Conservation (phyloP, 2,797 vertebrate genomes). For the Microchirus variegatus region DNA sequence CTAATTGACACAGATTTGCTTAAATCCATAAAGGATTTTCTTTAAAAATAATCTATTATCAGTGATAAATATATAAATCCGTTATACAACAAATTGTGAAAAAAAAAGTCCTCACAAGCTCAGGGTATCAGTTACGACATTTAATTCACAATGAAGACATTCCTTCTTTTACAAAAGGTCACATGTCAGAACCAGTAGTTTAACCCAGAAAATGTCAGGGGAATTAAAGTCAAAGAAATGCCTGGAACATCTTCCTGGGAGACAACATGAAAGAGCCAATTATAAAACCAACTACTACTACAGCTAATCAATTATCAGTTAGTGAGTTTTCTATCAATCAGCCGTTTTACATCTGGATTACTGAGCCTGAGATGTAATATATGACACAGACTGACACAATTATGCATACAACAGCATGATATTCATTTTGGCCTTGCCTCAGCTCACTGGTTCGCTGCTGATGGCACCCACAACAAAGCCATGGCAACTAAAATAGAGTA, state of each 20-base stretch:
- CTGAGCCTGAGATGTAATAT: neutral
- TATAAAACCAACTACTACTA: neutral
- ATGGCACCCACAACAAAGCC: conserved; percentile 35
- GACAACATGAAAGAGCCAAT: neutral
- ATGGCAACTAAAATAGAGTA: conserved; percentile 30
- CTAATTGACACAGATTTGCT: neutral
- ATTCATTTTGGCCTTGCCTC: conserved; percentile 4
- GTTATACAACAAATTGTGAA: conserved; percentile 7
- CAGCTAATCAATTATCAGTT: neutral
- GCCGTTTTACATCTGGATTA: neutral
- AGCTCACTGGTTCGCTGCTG: conserved; percentile 13
- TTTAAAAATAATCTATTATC: no score
- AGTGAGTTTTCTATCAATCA: neutral
- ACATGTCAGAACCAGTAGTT: no score
- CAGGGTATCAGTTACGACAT: neutral
- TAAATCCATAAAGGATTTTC: no score
- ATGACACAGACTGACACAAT: neutral
- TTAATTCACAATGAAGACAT: neutral
- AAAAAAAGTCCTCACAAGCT: neutral
- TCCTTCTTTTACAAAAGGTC: neutral
- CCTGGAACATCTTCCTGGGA: neutral
- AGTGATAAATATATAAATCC: no score
- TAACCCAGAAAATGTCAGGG: no score
- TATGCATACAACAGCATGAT: neutral
- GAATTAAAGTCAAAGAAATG: neutral